phyloP scores from a whole-genome alignment of 2,113 vertebrate genomes.

The Cyprinodon variegatus region DNA sequence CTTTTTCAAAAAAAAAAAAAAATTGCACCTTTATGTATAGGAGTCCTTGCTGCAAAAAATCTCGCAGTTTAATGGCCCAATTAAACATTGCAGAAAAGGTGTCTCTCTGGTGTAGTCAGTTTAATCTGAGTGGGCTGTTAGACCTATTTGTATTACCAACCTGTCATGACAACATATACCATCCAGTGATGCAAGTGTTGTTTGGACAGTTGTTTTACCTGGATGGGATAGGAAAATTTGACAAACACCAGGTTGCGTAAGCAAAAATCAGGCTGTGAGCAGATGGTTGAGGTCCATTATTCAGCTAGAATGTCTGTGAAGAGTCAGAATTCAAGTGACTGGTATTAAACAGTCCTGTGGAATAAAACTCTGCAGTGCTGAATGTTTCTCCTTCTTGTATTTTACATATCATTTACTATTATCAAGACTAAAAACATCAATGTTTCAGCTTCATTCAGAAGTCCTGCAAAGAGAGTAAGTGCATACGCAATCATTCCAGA shows the following conservation, averaged over 20 bases:
- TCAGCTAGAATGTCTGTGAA: slow-evolving; percentile 17
- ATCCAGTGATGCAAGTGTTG: slow-evolving; percentile 50
- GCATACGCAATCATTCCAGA: neutral
- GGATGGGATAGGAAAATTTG: slow-evolving; percentile 48
- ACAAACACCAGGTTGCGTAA: slow-evolving; percentile 59
- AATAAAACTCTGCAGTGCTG: neutral
- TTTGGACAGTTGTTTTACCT: slow-evolving; percentile 72
- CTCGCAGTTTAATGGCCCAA: neutral
- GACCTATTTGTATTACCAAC: slow-evolving; percentile 44
- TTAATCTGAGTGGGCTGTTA: slow-evolving; percentile 24
- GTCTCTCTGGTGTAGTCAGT: slow-evolving; percentile 23
- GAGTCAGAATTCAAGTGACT: neutral
- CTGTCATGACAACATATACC: slow-evolving; percentile 40
- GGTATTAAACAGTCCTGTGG: neutral
- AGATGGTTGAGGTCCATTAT: slow-evolving; percentile 17
- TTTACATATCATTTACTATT: neutral
- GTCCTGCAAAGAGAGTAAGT: neutral
- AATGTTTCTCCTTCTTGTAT: neutral
- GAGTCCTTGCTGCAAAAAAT: neutral
- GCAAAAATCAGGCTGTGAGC: slow-evolving; percentile 41
- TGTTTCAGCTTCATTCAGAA: neutral
- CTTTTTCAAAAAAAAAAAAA: neutral
- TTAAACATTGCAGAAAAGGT: slow-evolving; percentile 2
- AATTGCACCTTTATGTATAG: too few species aligned
- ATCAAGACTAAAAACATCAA: neutral